Conservation (phyloP, 2,113 vertebrate genomes). For the Tauraco erythrolophus region DNA sequence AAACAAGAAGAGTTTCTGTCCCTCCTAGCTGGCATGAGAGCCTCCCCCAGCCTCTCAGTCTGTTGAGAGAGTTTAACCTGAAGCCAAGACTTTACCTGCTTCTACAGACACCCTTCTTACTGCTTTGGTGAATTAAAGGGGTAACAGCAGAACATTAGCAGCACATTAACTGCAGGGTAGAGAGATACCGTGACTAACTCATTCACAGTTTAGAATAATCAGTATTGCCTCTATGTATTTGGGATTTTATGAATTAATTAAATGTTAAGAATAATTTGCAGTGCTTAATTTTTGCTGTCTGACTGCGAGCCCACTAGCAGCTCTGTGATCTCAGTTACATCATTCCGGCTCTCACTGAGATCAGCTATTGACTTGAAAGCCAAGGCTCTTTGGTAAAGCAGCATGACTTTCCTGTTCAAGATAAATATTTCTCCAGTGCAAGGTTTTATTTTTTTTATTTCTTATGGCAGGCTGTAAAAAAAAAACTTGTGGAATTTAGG, state of each 20-base stretch:
- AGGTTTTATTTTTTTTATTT: constrained; percentile 43
- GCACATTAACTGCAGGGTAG: neutral
- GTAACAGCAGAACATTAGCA: neutral
- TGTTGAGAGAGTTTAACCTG: neutral
- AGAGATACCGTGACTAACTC: neutral
- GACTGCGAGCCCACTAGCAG: neutral
- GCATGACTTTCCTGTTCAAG: constrained; percentile 55
- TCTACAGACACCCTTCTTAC: neutral
- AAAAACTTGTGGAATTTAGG: neutral
- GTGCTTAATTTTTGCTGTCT: constrained; percentile 42
- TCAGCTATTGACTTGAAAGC: constrained; percentile 48
- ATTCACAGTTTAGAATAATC: neutral
- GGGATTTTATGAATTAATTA: constrained; percentile 30
- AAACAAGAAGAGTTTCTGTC: neutral
- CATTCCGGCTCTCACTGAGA: constrained; percentile 27
- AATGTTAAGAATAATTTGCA: constrained; percentile 6
- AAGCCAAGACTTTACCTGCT: neutral
- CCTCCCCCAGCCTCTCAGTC: neutral
- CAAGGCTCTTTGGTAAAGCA: constrained; percentile 5
- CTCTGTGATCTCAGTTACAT: constrained; percentile 50
- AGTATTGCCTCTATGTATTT: neutral
- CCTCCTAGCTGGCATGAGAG: neutral
- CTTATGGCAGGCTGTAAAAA: constrained; percentile 13
- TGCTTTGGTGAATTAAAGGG: neutral
- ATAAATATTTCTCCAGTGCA: constrained; percentile 46